Evolutionary conservation across 1,140 invertebrate species (phyloP), one percentile per base, ranked within the genome.

Genomic region (Chironomus striatipennis): DNA sequence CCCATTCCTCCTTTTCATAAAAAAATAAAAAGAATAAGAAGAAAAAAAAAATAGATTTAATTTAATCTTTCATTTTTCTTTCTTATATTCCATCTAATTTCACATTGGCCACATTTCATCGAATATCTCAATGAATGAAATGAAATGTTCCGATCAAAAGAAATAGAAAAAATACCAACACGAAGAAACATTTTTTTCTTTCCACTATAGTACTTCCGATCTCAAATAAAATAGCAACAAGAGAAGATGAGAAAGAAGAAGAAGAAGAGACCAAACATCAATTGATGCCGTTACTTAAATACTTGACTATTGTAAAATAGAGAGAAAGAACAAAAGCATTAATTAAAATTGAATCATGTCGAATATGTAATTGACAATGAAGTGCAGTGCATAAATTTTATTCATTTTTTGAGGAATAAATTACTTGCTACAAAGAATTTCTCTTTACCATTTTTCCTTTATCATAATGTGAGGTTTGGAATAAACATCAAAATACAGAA

Each of bases 271-370:
- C 8, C 8, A 47, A 57, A 57, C 47, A 57, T 57, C 47, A 57
- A 57, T 57, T 57, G 47, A 57, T 57, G 47, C 47, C 47, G 47
- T 57, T 57, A 57, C 47, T 57, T 57, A 12, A 57, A n/a, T 57
- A n/a, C 47, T 57, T 57, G 47, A 57, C n/a, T 57, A 57, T 57
- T 57, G 47, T 57, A n/a, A 57, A 57, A 57, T 57, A 57, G 24
- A 34, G 24, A 34, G 24, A 34, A 34, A 34, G 24, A 34, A 34
- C 24, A 34, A 34, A 34, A 34, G 24, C 24, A 57, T 15, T 57
- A 57, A 57, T 57, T 57, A n/a, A 57, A 57, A 57, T 57, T 57
- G 47, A 57, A 57, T 57, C n/a, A 57, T n/a, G 47, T n/a, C 24
- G 24, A 34, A 34, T 34, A 34, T 34, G 24, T 34, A 34, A 34